Percentiles rank a stretch among this genome's conserved stretches.
phyloP scores from a whole-genome alignment of 2,888 invertebrate genomes.

The Volucella inanis region DNA sequence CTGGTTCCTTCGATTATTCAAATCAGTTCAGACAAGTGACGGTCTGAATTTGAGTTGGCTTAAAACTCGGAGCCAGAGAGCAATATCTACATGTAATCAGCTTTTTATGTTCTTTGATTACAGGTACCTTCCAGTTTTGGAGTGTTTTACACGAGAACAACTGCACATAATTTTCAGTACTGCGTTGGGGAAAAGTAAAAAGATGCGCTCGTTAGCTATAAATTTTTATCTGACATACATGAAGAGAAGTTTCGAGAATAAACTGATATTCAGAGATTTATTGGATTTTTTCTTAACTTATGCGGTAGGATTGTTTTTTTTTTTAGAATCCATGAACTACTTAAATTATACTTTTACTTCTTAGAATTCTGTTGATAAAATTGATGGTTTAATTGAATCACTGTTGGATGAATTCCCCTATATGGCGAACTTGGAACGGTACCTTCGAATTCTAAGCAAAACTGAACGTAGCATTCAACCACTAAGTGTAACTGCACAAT shows the following conservation, averaged over 20 bases:
- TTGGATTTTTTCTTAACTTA: slow-evolving; percentile 45
- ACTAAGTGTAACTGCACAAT: slow-evolving; percentile 60
- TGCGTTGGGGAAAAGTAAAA: slow-evolving; percentile 11
- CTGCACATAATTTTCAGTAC: slow-evolving; percentile 50
- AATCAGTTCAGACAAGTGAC: no score
- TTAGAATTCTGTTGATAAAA: slow-evolving; percentile 20
- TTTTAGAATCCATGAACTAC: neutral
- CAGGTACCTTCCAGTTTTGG: slow-evolving; percentile 45
- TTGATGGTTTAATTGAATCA: slow-evolving; percentile 44
- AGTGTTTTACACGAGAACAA: slow-evolving; percentile 45
- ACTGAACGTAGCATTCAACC: neutral
- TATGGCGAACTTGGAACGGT: slow-evolving; percentile 40
- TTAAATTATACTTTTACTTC: neutral
- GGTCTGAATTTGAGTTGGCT: no score
- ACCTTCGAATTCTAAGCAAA: slow-evolving; percentile 52
- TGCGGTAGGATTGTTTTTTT: slow-evolving; percentile 21
- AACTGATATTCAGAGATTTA: slow-evolving; percentile 58
- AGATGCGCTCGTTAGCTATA: slow-evolving; percentile 21
- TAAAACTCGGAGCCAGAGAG: no score
- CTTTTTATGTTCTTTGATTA: neutral
- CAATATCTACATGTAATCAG: neutral
- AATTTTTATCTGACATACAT: slow-evolving; percentile 52
- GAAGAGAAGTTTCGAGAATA: slow-evolving; percentile 39
- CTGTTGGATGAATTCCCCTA: slow-evolving; percentile 61
- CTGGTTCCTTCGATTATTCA: no score